phyloP scores from a whole-genome alignment of 2,113 vertebrate species.

The Aspiorhynchus laticeps region DNA sequence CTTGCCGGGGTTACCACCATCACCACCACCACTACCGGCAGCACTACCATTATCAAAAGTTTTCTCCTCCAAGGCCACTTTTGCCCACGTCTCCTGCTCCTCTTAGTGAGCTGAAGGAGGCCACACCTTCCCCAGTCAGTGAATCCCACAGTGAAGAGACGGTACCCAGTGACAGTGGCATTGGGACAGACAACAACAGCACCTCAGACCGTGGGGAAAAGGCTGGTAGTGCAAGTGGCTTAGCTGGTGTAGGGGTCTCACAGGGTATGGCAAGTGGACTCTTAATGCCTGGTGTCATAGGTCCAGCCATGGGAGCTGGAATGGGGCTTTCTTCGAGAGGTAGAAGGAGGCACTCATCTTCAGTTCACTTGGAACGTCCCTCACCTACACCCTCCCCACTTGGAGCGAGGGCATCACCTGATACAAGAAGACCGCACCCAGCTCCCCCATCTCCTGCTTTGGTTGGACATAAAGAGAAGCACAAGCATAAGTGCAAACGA shows the following conservation, averaged over 20 bases:
- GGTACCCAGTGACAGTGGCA: constrained; percentile 95
- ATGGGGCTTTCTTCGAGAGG: constrained; percentile 72
- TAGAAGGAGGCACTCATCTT: constrained; percentile 81
- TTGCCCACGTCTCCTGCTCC: constrained; percentile 84
- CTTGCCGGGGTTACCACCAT: constrained; percentile 74
- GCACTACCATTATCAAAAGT: constrained; percentile 77
- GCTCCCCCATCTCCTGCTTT: constrained; percentile 68
- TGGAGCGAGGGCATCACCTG: constrained; percentile 74
- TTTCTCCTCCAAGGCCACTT: constrained; percentile 77
- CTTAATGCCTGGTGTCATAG: constrained; percentile 83
- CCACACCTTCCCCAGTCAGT: constrained; percentile 95
- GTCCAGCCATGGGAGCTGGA: constrained; percentile 75
- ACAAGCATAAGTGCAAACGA: constrained; percentile 97
- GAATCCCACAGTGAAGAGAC: constrained; percentile 99
- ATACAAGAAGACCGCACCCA: constrained; percentile 77
- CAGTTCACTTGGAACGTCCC: constrained; percentile 85
- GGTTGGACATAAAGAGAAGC: constrained; percentile 90
- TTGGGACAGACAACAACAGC: constrained; percentile 98
- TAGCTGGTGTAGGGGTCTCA: constrained; percentile 69
- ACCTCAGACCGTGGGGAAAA: constrained; percentile 97
- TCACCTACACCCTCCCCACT: constrained; percentile 82
- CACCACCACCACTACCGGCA: constrained; percentile 78
- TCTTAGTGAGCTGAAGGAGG: constrained; percentile 93
- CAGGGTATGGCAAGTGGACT: constrained; percentile 70
- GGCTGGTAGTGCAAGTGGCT: constrained; percentile 69